Evolutionary conservation across 2,797 vertebrate genomes (phyloP).

Genomic region (Apogon hyalosoma): DNA sequence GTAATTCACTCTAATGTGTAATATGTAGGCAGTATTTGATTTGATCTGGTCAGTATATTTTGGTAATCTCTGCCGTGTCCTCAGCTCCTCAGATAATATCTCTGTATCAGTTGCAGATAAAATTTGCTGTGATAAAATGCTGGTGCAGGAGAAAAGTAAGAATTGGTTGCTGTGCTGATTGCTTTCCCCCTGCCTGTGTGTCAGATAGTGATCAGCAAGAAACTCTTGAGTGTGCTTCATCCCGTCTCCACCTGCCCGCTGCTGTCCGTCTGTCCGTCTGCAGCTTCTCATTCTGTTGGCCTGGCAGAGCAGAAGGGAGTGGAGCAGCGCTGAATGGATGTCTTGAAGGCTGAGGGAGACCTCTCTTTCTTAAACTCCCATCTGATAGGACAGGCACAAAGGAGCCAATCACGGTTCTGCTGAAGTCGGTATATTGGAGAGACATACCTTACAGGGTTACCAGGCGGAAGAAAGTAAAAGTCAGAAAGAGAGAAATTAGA

Average conservation of each 20-base stretch:
- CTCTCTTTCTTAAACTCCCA: conserved; percentile 55
- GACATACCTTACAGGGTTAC: conserved; percentile 61
- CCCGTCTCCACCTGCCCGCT: conserved; percentile 55
- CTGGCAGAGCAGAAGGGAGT: conserved; percentile 31
- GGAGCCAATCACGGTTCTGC: conserved; percentile 69
- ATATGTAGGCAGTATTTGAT: conserved; percentile 48
- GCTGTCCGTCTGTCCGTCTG: conserved; percentile 47
- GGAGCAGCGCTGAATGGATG: conserved; percentile 43
- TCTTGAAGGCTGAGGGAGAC: conserved; percentile 53
- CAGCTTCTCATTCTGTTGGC: conserved; percentile 53
- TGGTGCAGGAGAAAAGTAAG: conserved; percentile 57
- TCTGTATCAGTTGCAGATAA: conserved; percentile 71
- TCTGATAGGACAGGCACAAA: conserved; percentile 71
- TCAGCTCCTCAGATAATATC: conserved; percentile 52
- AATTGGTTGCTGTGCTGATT: conserved; percentile 67
- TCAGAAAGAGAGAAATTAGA: conserved; percentile 49
- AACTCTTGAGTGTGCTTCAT: conserved; percentile 55
- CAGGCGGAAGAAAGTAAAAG: conserved; percentile 41
- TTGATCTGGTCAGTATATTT: conserved; percentile 52
- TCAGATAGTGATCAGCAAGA: conserved; percentile 69
- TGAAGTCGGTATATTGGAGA: conserved; percentile 69
- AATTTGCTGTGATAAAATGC: conserved; percentile 72
- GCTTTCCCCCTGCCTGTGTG: conserved; percentile 57
- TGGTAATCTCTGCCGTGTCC: conserved; percentile 51
- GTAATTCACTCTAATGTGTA: conserved; percentile 38